Base-by-base conservation (phyloP, 2,888 invertebrate genomes). In the Ophonus ardosiacus region DNA sequence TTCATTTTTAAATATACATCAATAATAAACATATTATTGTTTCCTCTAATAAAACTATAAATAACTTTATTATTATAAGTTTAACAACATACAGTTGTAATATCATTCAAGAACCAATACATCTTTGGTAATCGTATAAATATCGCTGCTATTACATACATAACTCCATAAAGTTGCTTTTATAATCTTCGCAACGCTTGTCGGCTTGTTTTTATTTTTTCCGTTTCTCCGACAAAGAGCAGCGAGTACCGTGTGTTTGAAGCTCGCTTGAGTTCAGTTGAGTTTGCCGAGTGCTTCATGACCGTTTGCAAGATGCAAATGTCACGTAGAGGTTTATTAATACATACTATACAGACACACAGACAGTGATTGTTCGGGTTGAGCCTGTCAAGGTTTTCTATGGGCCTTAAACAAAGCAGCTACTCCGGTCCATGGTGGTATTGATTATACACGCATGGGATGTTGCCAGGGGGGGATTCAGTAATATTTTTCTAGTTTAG, bases 381-480 rank as follows among this genome's bases (percentile, higher is more conserved):
- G 76, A 61, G 24, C 38, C 40, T 57, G 71, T 83, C 83, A 83
- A 83, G 83, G 74, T 83, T 83, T 83, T 59, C 83, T 40, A 83
- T 83, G 83, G 83, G 61, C 68, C 86, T 86, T 87, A 88, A 87
- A 87, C 87, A 87, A 88, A 87, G 87, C 86, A 86, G 86, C 31
- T 82, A 88, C 87, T 87, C 86, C 87, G 88, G 88, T 87, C 87
- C 88, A 88, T 88, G 87, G 85, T 86, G 87, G 86, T 88, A 88
- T 88, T 87, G 88, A 88, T 88, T 88, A 88, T 87, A 85, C 85
- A 88, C 87, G 88, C 88, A 85, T 87, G 87, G 86, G 85, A 86
- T 87, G 86, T 85, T 86, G 82, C 71, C 86, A 87, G 86, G 82
- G 87, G 85, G 86, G 86, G 85, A 86, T 85, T 86, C 81, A 79